Evolutionary conservation across 2,888 invertebrate species (phyloP), one percentile per base, ranked within the genome.

Genomic region (Cryptocheilus praepositus): DNA sequence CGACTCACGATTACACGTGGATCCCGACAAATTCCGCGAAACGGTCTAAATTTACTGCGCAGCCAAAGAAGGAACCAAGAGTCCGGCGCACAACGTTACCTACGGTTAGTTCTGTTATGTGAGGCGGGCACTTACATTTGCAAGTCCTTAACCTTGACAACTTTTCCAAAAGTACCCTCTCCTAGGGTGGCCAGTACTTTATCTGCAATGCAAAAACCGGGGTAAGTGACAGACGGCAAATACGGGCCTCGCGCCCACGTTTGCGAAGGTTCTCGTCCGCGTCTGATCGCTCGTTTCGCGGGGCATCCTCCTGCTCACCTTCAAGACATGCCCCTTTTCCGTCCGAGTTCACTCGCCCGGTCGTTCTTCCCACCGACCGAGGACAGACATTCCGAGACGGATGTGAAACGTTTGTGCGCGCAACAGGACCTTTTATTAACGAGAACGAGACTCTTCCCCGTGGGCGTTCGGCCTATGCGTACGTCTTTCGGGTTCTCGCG

Each of bases 111-210:
- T 66, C 58, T 49, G 36, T 36, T 60, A 70, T 58, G 52, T 78
- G 72, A 76, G 22, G 61, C 76, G 72, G 74, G 61, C 73, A 94
- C 95, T 94, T 91, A 98, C 97, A 94, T 95, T 92, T 96, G 95
- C 89, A 96, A 91, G 91, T 98, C 98, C 91, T 96, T 96, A 90
- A 98, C 98, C 93, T 98, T 96, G 89, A 99, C 98, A 89, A 99
- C 99, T 93, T 99, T 98, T 90, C 99, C 99, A 93, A 99, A 99
- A 85, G 99, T 99, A 89, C 99, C 99, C 92, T 99, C 99, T 86
- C 99, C 99, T 89, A 99, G 95, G 86, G 99, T 99, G 91, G 95
- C 94, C 92, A 97, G 93, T 91, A 99, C 96, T 93, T 97, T 97
- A 95, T 98, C 99, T 99, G 96, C 89, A 95, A 96, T 91, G 89